Base-by-base conservation (phyloP, 1,140 invertebrate genomes). In the Drosophila bocqueti region DNA sequence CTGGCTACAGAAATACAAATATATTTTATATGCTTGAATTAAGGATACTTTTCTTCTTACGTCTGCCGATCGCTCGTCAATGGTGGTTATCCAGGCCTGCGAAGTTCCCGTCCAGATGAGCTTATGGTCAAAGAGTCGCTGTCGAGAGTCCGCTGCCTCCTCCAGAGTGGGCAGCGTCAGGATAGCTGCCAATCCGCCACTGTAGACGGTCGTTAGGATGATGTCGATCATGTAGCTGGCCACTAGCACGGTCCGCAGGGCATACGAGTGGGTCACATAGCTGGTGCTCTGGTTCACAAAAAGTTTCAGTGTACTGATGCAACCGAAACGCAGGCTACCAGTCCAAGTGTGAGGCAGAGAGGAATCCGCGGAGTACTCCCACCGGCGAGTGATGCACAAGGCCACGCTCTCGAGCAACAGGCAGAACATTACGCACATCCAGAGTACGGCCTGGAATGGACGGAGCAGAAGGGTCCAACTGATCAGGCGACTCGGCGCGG, bases 201-300 rank as follows among this genome's bases (percentile, higher is more conserved):
- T 75, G 21, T 92, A 92, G 46, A 92, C 72, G 8, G 89, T 92
- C 0, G 89, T 92, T 21, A 92, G 26, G 21, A 92, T 91, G 4
- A 91, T 91, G 54, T 92, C 91, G 16, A 92, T 82, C 75, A 91
- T 78, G 45, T 91, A 92, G 34, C 85, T 79, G 18, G 91, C 76
- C 38, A 92, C 62, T 18, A 92, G 40, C 15, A 92, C 49, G 2
- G 57, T 81, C 4, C 91, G 75, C 3, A 92, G 24, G 3, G 91
- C 50, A 65, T 78, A 79, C 2, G 89, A 81, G 8, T 40, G 73
- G 3, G 77, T 62, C 9, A 83, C 65, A 74, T 92, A 92, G 4
- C 40, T 74, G 8, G 91, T 92, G 42, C 81, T 55, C 29, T 92
- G 91, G n/a, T 80, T 91, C 0, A 92, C 69, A 59, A 92, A 91